Evolutionary conservation across 2,113 vertebrate species (phyloP).

Genomic region (Labrus mixtus): DNA sequence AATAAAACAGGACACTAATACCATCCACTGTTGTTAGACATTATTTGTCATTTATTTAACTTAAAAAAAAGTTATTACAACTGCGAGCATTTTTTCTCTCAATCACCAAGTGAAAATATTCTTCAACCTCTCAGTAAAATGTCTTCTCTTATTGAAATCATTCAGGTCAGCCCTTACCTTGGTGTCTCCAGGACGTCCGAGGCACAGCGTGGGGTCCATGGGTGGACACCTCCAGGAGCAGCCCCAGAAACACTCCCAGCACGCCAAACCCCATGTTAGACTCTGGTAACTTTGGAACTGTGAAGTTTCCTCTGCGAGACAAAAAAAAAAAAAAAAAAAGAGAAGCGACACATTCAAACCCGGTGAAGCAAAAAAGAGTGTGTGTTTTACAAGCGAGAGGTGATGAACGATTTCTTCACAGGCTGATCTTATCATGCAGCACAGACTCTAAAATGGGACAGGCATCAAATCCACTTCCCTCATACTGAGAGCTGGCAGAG

Average conservation of each 20-base stretch:
- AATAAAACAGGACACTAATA: not conserved
- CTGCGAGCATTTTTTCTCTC: no score
- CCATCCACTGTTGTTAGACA: not conserved
- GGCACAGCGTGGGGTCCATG: conserved; percentile 89
- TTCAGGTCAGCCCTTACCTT: conserved; percentile 83
- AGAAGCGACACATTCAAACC: not conserved
- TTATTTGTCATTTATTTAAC: not conserved
- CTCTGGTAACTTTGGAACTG: conserved; percentile 82
- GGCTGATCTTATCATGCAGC: conserved; percentile 25
- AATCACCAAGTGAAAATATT: not conserved
- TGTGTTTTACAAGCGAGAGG: not conserved
- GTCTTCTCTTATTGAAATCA: not conserved
- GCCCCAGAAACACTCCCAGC: conserved; percentile 82
- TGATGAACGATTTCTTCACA: conserved; percentile 13
- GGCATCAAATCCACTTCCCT: conserved; percentile 57
- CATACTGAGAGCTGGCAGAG: conserved; percentile 20
- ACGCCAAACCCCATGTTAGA: conserved; percentile 82
- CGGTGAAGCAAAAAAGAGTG: not conserved
- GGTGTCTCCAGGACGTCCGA: conserved; percentile 91
- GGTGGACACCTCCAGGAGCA: conserved; percentile 84
- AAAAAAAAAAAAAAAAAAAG: not conserved
- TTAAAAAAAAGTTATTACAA: no score
- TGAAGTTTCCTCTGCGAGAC: conserved; percentile 84
- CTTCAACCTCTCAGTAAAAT: not conserved
- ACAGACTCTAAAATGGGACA: not conserved